Evolutionary conservation across 2,113 vertebrate species (phyloP).

Genomic region (Fregata magnificens): DNA sequence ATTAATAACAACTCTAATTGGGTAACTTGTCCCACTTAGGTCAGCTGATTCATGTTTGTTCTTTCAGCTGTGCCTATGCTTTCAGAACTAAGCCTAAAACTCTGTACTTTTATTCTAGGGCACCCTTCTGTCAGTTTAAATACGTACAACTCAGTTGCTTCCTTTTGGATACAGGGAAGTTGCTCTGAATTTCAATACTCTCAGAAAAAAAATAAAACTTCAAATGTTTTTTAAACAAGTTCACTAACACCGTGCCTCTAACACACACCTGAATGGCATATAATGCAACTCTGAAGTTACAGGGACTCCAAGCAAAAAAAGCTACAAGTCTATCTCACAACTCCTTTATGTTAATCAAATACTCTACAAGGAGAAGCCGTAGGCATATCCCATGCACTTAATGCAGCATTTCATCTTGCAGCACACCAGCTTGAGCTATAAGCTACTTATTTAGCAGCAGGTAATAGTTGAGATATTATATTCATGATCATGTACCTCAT

Average conservation of each 20-base stretch:
- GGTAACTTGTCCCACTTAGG: neutral
- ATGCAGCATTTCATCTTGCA: neutral
- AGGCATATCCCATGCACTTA: neutral
- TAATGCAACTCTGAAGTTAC: neutral
- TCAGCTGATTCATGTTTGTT: neutral
- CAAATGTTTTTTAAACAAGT: neutral
- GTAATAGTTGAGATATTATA: neutral
- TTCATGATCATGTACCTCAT: neutral
- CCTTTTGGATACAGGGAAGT: neutral
- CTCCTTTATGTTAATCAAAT: neutral
- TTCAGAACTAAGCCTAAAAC: neutral
- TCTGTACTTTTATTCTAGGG: neutral
- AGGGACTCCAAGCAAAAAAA: neutral
- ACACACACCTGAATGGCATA: neutral
- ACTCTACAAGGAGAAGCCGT: neutral
- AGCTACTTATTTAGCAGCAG: neutral
- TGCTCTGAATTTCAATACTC: neutral
- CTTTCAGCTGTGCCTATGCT: neutral
- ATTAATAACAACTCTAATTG: neutral
- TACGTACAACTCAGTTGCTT: neutral
- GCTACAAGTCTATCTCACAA: neutral
- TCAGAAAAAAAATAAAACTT: neutral
- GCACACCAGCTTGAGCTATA: neutral
- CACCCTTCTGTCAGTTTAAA: neutral
- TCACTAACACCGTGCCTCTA: neutral